A percentile compares a stretch with the other conserved stretches of the same genome.
Conservation (phyloP, 35 echinoderm and acorn worm species). For the Lytechinus variegatus region DNA sequence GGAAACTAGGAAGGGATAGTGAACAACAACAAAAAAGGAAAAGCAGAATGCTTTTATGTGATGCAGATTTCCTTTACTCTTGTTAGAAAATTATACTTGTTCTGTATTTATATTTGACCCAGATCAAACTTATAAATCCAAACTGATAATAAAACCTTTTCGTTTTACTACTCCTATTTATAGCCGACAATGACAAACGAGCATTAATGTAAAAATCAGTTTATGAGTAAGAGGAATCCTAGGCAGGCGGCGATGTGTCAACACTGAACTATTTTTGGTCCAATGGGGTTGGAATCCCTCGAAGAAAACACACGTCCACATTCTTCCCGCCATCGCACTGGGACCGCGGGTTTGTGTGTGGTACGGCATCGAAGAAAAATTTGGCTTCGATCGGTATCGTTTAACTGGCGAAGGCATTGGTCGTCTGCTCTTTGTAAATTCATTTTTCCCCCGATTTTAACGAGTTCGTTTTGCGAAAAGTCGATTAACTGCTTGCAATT, state of each 20-base stretch:
- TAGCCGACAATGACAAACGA: not conserved
- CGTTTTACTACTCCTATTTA: not conserved
- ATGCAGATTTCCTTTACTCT: too few species aligned
- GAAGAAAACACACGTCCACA: not conserved
- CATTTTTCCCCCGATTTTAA: not conserved
- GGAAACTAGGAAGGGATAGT: not conserved
- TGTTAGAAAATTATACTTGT: too few species aligned
- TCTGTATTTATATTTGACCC: too few species aligned
- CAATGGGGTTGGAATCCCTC: not conserved
- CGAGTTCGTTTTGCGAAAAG: not conserved
- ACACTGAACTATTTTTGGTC: not conserved
- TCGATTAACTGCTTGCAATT: not conserved
- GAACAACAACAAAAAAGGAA: too few species aligned
- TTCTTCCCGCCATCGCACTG: not conserved
- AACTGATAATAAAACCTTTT: not conserved
- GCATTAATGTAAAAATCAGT: constrained; percentile 12
- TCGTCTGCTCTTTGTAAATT: not conserved
- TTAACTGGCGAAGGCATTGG: not conserved
- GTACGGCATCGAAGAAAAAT: not conserved
- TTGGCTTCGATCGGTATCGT: not conserved
- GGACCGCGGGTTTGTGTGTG: not conserved
- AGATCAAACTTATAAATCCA: too few species aligned
- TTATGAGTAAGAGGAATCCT: not conserved
- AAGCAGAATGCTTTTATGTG: too few species aligned
- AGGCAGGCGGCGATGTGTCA: not conserved